Base-by-base conservation (phyloP, 2,888 invertebrate genomes). In the Mythimna pallens region DNA sequence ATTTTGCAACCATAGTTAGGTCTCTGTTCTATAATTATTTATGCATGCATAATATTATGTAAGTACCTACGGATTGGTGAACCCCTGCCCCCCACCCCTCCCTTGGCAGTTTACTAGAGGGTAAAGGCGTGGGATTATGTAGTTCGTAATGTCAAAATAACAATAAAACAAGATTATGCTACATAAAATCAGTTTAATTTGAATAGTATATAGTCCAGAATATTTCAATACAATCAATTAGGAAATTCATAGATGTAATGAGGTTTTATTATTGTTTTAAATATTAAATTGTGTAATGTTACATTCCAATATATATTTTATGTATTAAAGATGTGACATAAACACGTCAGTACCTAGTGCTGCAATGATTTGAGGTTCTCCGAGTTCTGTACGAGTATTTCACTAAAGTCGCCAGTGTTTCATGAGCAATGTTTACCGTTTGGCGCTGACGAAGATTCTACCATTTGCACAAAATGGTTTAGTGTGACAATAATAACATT, bases 121-220 rank as follows among this genome's bases (percentile, higher is more conserved):
- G 4, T 14, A 43, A 43, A 4, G 12, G 9, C 40, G 10, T 4
- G 2, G 14, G 43, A 12, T 43, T 12, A 12, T 12, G 12, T 43
- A 3, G 12, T 43, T 12, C 2, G 12, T 40, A 43, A 14, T 12
- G 43, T 43, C 12, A 4, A 43, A 22, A 22, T 22, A 57, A 25
- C 22, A 55, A 74, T 70, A 58, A 82, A 77, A 82, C 73, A 66
- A 71, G 34, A 1, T 25, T 40, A 65, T 71, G 50, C 67, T 72
- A 82, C 43, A 40, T 54, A 71, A 80, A 82, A 74, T 80, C 69
- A 65, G 69, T 82, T 77, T 82, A 64, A 74, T 82, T 73, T 71
- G 55, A 73, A 82, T 34, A 72, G 76, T 67, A n/a, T 67, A 61
- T 67, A 78, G 40, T 76, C 64, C 70, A 76, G 62, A 55, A 67